Conservation (phyloP, 2,797 vertebrate species). For the Mormyrus hasselquistii region DNA sequence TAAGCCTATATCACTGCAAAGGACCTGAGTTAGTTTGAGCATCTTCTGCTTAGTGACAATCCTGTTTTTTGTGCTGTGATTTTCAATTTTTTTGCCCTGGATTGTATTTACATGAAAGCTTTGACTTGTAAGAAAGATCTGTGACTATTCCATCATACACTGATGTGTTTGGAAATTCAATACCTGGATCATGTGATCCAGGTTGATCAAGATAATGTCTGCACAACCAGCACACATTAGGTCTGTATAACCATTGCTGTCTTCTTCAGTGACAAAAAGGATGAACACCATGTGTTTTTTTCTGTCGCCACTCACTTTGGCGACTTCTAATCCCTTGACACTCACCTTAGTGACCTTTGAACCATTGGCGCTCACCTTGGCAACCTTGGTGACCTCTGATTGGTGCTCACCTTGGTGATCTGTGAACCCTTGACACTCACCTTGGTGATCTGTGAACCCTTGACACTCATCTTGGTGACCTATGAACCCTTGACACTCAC, state of each 20-base stretch:
- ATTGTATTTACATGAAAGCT: background rate
- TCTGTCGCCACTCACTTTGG: background rate
- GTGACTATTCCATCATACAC: background rate
- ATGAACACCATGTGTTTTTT: background rate
- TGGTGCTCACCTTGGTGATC: background rate
- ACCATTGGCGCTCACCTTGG: background rate
- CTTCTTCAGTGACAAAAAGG: background rate
- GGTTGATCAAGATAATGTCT: too few species aligned
- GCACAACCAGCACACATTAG: background rate
- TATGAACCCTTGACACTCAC: background rate
- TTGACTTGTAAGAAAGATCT: background rate
- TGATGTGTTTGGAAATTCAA: background rate
- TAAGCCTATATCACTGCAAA: background rate
- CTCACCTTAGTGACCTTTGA: background rate
- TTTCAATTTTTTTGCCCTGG: background rate
- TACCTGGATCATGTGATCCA: background rate
- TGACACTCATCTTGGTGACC: background rate
- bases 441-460: background rate
- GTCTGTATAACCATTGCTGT: background rate
- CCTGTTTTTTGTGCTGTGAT: background rate
- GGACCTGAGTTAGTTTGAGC: background rate
- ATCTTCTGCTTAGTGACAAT: background rate
- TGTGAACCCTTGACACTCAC: background rate
- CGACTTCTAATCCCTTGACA: background rate
- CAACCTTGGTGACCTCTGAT: background rate